Base-by-base conservation (phyloP, 2,797 vertebrate species). In the Amniataba percoides region DNA sequence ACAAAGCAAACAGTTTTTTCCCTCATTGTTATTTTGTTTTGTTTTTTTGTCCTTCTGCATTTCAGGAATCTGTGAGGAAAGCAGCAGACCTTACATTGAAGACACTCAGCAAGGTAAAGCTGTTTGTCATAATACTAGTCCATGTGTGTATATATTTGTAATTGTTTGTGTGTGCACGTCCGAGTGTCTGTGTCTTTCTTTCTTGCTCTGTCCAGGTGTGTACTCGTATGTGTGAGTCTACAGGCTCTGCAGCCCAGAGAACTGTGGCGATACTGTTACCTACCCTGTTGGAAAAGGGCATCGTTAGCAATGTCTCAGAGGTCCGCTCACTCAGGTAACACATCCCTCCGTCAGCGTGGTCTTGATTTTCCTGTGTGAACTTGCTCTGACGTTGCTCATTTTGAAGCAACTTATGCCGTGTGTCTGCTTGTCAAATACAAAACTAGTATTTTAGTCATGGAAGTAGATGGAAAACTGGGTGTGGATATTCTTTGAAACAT, bases 11-110 rank as follows among this genome's bases (percentile, higher is more conserved):
- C 11, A 25, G 14, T 25, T 70, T 70, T 42, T 27, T 19, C 1
- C 46, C 19, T 5, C 16, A 25, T 18, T 9, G 1, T 40, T 31
- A 31, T 31, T 70, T 68, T 56, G 0, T 14, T 0, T 6, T 14
- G 10, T n/a, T 2, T 63, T 68, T 65, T 0, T 21, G 16, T 69
- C 13, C 0, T 55, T 43, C 71, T 92, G 18, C 53, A 2, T 84
- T 95, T 84, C 84, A 99, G 98, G 98, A 99, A 71, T 99, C 98
- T 45, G 98, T 99, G 36, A 94, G 98, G 70, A 99, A 99, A 89
- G 98, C 97, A 34, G 98, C 98, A 80, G 98, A 99, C 84, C 86
- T 97, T 27, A 94, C 97, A 34, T 92, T 99, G 80, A 99, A 99
- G 95, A 99, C 97, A 8, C 95, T 99, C 87, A 98, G 98, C 88